These are phyloP conservation scores for Ptychobarbus kaznakovi DNA, from an alignment of 2,797 vertebrate species.

Conservation along the genomic window DNA sequence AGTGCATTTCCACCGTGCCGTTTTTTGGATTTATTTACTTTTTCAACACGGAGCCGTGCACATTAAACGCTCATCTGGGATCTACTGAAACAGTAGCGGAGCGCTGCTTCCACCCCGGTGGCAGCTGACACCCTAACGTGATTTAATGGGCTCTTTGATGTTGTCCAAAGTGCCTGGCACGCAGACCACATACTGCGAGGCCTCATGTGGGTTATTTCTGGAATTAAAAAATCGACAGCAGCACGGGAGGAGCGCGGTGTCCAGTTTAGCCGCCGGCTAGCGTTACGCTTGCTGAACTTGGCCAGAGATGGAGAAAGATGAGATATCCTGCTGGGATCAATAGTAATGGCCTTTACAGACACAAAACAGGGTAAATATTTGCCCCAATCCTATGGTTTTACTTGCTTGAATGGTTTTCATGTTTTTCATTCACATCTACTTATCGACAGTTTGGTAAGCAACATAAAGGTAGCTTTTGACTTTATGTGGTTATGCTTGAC, in stretches of 20 bases:
- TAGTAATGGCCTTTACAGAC: constrained; percentile 56
- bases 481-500: constrained; percentile 37
- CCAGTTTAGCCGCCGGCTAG: constrained; percentile 66
- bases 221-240: constrained; percentile 70
- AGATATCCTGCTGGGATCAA: constrained; percentile 65
- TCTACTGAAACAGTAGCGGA: constrained; percentile 38
- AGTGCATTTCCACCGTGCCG: constrained; percentile 18
- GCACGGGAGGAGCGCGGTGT: constrained; percentile 62
- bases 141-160: constrained; percentile 70
- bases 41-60: background rate
- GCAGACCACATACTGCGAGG: constrained; percentile 64
- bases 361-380: constrained; percentile 61
- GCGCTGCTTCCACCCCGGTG: constrained; percentile 24
- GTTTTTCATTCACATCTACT: constrained; percentile 24
- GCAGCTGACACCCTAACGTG: constrained; percentile 47
- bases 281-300: constrained; percentile 55
- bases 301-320: constrained; percentile 52
- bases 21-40: constrained; percentile 25
- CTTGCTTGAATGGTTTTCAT: constrained; percentile 22
- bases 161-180: constrained; percentile 65
- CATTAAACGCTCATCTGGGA: constrained; percentile 33
- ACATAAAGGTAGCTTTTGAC: constrained; percentile 64
- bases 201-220: constrained; percentile 69
- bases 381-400: constrained; percentile 15
- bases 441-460: background rate